Evolutionary conservation across 92 coral and sea anemone genomes (phyloP), one percentile per base, ranked within the genome.

Genomic region (Nematostella vectensis): DNA sequence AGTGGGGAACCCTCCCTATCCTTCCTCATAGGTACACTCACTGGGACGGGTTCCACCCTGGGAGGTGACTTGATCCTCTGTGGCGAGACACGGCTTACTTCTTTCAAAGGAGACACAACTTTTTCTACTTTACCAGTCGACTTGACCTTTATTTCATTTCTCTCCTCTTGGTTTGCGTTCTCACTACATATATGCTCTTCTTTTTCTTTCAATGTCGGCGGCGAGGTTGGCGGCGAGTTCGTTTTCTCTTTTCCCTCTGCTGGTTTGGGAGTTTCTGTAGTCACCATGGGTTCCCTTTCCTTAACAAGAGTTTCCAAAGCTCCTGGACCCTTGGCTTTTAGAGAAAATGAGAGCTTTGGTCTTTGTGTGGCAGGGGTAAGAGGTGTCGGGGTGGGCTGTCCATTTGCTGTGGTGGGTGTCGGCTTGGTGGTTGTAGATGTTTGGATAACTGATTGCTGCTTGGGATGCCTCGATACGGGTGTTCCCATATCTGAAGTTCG

Each of bases 341-440:
- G 65, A n/a, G 75, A 52, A 48, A 84, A 84, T 15, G 75, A 49
- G 42, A 84, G 57, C 51, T 84, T 84, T 11, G 64, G 59, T 45
- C 87, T 49, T 60, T 74, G 76, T 3, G 71, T 51, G 0, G 50
- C 59, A 16, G 83, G 69, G 1, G 48, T 71, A 42, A 70, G 65
- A 50, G 70, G 69, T 11, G 69, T 64, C 19, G 80, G 59, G 24
- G 59, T 24, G 2, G 70, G 49, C 25, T 19, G 50, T 23, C 52
- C 49, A 40, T 47, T 28, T 22, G 67, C 63, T 10, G 64, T 28
- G 21, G 71, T 59, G 8, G 70, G 26, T 13, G 67, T 58, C 19
- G 71, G 56, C 36, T 76, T 81, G 25, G 82, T 67, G 15, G 51
- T 43, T 2, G 75, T 79, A 18, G 82, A 69, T 8, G 82, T 74